Percentiles rank a stretch among this genome's conserved stretches.
Evolutionary conservation across 2,797 vertebrate species (phyloP).

Genomic region (Tokudaia muenninki): DNA sequence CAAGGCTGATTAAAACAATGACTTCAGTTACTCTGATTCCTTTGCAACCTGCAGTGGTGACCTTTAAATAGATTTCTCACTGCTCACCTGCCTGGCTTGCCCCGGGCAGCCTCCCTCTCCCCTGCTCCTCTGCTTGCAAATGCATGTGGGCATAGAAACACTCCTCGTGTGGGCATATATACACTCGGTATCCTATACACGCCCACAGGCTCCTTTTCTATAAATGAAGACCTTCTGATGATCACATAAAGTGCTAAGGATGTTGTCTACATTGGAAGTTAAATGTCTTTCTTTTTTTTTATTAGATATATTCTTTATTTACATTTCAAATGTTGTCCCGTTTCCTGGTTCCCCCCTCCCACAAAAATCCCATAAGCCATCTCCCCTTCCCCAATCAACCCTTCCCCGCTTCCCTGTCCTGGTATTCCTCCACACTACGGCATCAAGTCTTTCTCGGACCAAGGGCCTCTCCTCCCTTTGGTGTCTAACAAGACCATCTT

Average conservation of each 20-base stretch:
- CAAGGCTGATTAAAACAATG: constrained; percentile 68
- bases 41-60: constrained; percentile 62
- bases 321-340: no score
- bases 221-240: not conserved
- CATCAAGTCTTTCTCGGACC: no score
- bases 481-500: no score
- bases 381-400: no score
- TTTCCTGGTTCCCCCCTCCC: no score
- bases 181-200: not conserved
- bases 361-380: no score
- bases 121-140: not conserved
- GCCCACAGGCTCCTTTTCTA: not conserved
- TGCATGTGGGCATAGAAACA: accelerated
- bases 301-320: no score
- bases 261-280: not conserved
- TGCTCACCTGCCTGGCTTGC: not conserved
- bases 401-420: no score
- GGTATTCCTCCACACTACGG: no score
- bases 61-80: constrained; percentile 72
- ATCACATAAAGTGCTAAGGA: not conserved
- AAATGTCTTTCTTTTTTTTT: not conserved
- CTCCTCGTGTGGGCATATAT: no score
- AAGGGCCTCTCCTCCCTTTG: no score
- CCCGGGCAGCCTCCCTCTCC: not conserved
- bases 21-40: constrained; percentile 69